Conservation (phyloP, 2,113 vertebrate species). For the Panurus biarmicus region DNA sequence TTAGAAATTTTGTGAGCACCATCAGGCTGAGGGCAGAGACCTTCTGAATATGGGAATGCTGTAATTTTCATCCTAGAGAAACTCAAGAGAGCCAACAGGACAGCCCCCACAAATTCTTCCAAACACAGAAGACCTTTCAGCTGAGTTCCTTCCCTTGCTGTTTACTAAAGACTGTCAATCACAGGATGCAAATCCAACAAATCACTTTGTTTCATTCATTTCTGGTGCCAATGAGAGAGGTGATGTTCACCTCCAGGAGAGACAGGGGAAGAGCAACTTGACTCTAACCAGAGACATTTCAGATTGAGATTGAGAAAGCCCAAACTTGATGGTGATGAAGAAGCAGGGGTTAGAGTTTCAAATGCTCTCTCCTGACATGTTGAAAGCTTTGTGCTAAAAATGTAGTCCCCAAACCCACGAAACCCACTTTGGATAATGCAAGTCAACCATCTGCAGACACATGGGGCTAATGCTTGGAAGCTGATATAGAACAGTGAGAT, state of each 20-base stretch:
- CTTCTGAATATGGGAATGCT: too few relatives aligned
- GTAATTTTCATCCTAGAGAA: neutral
- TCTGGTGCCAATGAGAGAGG: neutral
- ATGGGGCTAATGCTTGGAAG: neutral
- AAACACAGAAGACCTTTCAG: neutral
- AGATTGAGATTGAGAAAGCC: neutral
- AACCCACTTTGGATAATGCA: neutral
- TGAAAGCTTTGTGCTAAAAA: neutral
- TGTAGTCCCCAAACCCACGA: neutral
- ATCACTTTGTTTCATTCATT: neutral
- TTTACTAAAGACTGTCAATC: neutral
- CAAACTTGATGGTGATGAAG: neutral
- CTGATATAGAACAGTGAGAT: rapidly evolving
- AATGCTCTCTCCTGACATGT: rapidly evolving
- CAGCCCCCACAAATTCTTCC: neutral
- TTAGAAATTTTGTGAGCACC: too few relatives aligned
- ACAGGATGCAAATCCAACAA: neutral
- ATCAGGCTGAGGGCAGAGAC: too few relatives aligned
- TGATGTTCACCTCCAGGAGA: neutral
- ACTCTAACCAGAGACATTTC: neutral
- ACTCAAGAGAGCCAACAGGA: rapidly evolving
- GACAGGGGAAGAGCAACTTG: neutral
- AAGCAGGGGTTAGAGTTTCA: neutral
- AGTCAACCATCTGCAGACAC: neutral
- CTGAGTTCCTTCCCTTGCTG: neutral